phyloP scores from a whole-genome alignment of 1,140 invertebrate species.

The Platorchestia sp. region DNA sequence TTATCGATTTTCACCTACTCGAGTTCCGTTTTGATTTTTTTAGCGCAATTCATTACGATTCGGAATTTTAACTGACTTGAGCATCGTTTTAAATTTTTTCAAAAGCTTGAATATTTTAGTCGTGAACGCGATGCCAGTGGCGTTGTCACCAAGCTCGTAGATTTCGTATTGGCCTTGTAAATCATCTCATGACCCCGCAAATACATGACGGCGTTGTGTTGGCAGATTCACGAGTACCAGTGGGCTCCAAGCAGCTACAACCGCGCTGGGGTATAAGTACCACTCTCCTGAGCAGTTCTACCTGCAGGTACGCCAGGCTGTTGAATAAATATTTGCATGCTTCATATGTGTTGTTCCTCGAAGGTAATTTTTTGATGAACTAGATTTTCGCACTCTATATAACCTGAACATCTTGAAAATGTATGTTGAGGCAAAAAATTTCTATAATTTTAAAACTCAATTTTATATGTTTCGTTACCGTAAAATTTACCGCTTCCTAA shows the following conservation, averaged over 20 bases:
- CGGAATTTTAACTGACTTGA: background rate
- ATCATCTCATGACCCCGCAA: background rate
- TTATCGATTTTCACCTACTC: too few species aligned
- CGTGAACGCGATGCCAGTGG: background rate
- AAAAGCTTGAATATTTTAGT: background rate
- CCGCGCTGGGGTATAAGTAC: slow-evolving; percentile 60
- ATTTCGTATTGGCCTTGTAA: background rate
- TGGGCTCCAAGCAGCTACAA: slow-evolving; percentile 62
- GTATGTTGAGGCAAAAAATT: too few species aligned
- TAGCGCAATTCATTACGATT: background rate
- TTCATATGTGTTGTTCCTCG: background rate
- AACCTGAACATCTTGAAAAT: too few species aligned
- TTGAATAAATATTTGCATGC: background rate
- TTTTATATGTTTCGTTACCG: too few species aligned
- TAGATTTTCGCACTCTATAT: too few species aligned
- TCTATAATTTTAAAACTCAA: too few species aligned
- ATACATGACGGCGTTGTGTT: background rate
- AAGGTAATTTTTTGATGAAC: too few species aligned
- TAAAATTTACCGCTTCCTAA: too few species aligned
- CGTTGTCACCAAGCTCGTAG: background rate
- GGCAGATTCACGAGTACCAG: slow-evolving; percentile 59
- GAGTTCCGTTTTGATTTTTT: too few species aligned
- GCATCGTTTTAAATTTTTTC: background rate
- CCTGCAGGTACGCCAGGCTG: slow-evolving; percentile 63
- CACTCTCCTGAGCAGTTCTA: slow-evolving; percentile 69